Percentiles rank a stretch among this genome's conserved stretches.
These are phyloP conservation scores for Oncorhynchus mykiss DNA, from an alignment of 2,113 vertebrate species.

Conservation along the genomic window DNA sequence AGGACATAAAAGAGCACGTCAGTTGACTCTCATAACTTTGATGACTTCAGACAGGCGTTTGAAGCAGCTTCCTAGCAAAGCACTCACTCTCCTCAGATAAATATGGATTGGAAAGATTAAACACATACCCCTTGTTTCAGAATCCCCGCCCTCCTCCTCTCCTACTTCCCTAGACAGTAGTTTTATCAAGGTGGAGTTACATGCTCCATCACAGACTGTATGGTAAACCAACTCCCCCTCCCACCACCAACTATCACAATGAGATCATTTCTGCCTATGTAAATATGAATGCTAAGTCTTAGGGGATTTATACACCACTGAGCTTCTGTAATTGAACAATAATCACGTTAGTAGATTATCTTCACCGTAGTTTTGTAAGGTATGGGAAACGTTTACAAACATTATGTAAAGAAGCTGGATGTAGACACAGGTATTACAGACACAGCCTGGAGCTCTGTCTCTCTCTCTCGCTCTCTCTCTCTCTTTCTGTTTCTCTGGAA, in stretches of 20 bases:
- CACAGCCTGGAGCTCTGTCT: conserved; percentile 19
- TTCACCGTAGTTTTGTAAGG: conserved; percentile 35
- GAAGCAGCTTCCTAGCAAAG: conserved; percentile 72
- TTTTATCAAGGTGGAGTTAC: conserved; percentile 42
- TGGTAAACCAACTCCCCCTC: neutral
- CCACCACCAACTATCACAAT: conserved; percentile 47
- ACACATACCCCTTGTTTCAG: conserved; percentile 52
- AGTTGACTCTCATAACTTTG: conserved; percentile 67
- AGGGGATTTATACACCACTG: conserved; percentile 48
- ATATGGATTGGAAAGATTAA: conserved; percentile 77
- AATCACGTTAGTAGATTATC: conserved; percentile 73
- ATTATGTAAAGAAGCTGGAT: conserved; percentile 56
- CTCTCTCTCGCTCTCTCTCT: neutral
- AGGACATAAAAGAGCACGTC: conserved; percentile 53
- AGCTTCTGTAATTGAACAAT: conserved; percentile 55
- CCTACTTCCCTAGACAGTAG: conserved; percentile 34
- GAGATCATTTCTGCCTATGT: conserved; percentile 33
- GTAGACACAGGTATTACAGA: conserved; percentile 63
- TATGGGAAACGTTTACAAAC: conserved; percentile 39
- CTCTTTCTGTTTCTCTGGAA: neutral
- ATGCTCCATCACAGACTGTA: conserved; percentile 39
- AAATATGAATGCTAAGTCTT: conserved; percentile 29
- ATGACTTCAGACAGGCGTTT: conserved; percentile 81
- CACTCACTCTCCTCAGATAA: conserved; percentile 75
- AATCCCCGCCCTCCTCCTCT: conserved; percentile 25